Evolutionary conservation across 2,113 vertebrate species (phyloP).

Genomic region (Lamprotornis superbus): DNA sequence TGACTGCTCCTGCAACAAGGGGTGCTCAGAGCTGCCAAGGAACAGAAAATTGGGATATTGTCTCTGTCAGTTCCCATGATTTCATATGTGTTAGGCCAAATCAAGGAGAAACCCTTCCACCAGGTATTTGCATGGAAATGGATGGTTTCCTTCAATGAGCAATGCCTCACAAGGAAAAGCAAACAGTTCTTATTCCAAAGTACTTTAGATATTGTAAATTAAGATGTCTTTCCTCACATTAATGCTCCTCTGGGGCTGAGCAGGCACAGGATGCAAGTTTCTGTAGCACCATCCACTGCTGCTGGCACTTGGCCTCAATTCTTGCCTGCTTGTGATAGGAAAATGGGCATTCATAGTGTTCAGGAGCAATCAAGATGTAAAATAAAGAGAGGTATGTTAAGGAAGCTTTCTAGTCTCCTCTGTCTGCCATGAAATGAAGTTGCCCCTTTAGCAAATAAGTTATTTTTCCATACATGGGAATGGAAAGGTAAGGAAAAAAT

Average conservation of each 20-base stretch:
- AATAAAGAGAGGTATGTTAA: neutral
- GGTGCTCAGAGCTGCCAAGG: accelerated
- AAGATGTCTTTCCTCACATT: neutral
- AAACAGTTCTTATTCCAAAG: neutral
- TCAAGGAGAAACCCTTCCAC: neutral
- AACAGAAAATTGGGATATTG: neutral
- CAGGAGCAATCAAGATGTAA: neutral
- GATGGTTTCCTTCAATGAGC: neutral
- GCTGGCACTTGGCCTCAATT: neutral
- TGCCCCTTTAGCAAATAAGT: neutral
- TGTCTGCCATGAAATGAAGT: neutral
- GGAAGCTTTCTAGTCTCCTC: neutral
- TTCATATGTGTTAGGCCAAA: neutral
- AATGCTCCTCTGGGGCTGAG: neutral
- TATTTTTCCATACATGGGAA: neutral
- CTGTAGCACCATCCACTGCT: neutral
- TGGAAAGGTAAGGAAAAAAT: neutral
- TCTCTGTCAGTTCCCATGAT: neutral
- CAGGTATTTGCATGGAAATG: neutral
- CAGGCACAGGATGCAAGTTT: neutral
- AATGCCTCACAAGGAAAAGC: neutral
- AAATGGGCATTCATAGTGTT: neutral
- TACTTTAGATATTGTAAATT: neutral
- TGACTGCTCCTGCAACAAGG: neutral
- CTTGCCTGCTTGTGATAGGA: neutral